These are phyloP conservation scores for Oryzias melastigma DNA, from an alignment of 2,113 vertebrate species.

Conservation along the genomic window DNA sequence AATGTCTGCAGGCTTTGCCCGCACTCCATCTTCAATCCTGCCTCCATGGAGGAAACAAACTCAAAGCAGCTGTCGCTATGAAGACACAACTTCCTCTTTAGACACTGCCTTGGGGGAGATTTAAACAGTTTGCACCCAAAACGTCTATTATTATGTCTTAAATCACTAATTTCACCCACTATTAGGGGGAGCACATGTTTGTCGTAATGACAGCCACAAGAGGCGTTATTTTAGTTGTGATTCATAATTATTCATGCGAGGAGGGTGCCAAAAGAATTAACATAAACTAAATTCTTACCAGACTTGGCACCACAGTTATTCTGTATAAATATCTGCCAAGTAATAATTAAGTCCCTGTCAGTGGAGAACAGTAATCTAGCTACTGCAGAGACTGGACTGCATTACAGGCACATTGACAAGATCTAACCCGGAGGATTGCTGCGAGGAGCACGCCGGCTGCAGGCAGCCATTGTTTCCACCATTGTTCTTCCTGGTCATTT, in stretches of 20 bases:
- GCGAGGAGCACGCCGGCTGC: conserved; percentile 41
- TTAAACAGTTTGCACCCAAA: conserved; percentile 44
- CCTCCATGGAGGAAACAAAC: conserved; percentile 34
- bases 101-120: conserved; percentile 36
- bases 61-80: conserved; percentile 51
- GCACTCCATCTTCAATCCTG: conserved; percentile 55
- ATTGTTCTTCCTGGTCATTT: conserved; percentile 74
- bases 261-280: conserved; percentile 37
- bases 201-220: conserved; percentile 56
- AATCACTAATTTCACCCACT: conserved; percentile 41
- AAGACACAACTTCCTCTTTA: conserved; percentile 56
- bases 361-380: conserved; percentile 17
- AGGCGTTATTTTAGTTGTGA: conserved; percentile 38
- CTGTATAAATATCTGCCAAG: conserved; percentile 14
- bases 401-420: conserved; percentile 32
- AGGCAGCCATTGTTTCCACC: conserved; percentile 68
- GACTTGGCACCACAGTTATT: conserved; percentile 32
- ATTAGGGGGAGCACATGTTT: conserved; percentile 36
- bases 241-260: conserved; percentile 42
- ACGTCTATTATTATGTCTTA: conserved; percentile 46
- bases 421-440: conserved; percentile 34
- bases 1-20: conserved; percentile 49
- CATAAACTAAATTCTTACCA: conserved; percentile 41
- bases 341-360: conserved; percentile 30
- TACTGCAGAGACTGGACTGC: conserved; percentile 26